Base-by-base conservation (phyloP, 2,113 vertebrate species). In the Ophiodon elongatus region DNA sequence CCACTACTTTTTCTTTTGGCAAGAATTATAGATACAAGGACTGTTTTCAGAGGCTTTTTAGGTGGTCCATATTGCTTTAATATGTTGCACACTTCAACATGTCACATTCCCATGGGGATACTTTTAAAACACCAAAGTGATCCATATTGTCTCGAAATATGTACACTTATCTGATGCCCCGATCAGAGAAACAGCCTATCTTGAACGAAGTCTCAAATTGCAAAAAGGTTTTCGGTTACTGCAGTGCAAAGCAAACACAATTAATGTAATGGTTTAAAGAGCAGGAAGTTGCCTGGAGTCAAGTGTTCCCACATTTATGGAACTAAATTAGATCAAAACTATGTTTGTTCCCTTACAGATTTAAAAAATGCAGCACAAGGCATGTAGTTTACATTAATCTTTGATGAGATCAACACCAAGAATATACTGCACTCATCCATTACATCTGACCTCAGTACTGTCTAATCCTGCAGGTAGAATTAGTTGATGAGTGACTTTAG, bases 161-260 rank as follows among this genome's bases (percentile, higher is more conserved):
- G 8, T 54, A 23, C 4, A 64, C 25, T 56, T 27, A 64, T 70
- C 13, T 11, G 3, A 6, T 23, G 6, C 45, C 62, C 27, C 35
- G 4, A 64, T 73, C 17, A 39, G 14, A 82, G 19, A 64, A 62
- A 35, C 8, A 37, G 13, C n/a, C 31, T 72, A 29, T 73, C 50
- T 77, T 83, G 9, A 82, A 81, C 41, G 73, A 88, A 80, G 33
- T 82, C 84, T 64, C 79, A 73, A 79, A 79, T 37, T 60, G 54
- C 82, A 78, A 33, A 62, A 84, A 35, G 79, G 68, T 76, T 85
- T 83, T 73, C 75, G 73, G 74, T 86, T 80, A 79, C 71, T 56
- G 56, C 65, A 75, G 41, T 52, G 31, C 73, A 85, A 91, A 91
- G 88, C 85, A 89, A 91, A 90, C 90, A 86, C 79, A 84, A 77